Base-by-base conservation (phyloP, 2,888 invertebrate species). In the Eueremaeus valkanovi region DNA sequence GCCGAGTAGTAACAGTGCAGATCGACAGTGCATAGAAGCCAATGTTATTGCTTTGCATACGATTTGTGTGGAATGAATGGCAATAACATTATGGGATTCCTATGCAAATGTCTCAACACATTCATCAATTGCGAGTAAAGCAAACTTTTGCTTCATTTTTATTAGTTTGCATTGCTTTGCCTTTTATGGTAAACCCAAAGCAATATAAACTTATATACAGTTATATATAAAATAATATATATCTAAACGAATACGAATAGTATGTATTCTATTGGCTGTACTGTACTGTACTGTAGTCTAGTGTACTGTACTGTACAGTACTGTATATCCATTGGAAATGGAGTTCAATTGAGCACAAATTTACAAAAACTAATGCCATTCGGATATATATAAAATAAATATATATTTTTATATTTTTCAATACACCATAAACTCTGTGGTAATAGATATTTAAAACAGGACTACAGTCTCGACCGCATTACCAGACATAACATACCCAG, bases 361-460 rank as follows among this genome's bases (percentile, higher is more conserved):
- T 36, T 40, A 40, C 66, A 40, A 58, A 58, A 66, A 66, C 31
- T 66, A 66, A 66, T 66, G 66, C 66, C 66, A 40, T 40, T 40
- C 36, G 66, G 66, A 66, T 66, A 63, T 63, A 33, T 45, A 45
- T 45, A 45, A 58, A 58, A 58, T 58, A 58, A 58, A 58, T 66
- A 40, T 66, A 66, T 66, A 36, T 66, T 66, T 66, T 24, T 21
- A 21, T 66, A 21, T 33, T 40, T 36, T 21, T 13, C 24, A 27
- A 29, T 55, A 55, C 13, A 29, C 27, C 18, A 55, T 33, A 66
- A 58, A 66, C 21, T 66, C 40, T 66, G 66, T 58, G 66, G 66
- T 66, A 66, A 66, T 66, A 66, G 66, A 66, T 66, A 66, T 66
- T 66, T 66, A 66, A 66, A 66, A 66, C 66, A 40, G 40, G 58